Percentiles rank a stretch among this genome's conserved stretches.
phyloP scores from a whole-genome alignment of 2,888 invertebrate genomes.

The Brassicogethes aeneus region DNA sequence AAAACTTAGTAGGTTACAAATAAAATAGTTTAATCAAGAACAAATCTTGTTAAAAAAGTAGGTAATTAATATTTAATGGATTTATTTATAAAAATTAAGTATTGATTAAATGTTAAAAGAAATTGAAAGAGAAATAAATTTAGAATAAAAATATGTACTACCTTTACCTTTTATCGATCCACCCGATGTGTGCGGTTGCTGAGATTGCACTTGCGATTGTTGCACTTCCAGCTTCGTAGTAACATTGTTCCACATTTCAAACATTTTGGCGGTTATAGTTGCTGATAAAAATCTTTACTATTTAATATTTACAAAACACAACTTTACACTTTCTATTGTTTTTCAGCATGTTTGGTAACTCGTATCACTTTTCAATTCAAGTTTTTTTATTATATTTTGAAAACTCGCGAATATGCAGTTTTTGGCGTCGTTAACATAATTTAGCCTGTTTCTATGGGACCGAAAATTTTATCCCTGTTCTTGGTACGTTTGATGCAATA shows the following conservation, averaged over 20 bases:
- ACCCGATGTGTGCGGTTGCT: constrained; percentile 71
- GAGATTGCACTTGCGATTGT: constrained; percentile 51
- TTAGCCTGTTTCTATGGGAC: constrained; percentile 27
- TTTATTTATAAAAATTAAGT: too few relatives aligned
- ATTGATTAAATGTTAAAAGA: too few relatives aligned
- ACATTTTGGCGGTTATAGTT: constrained; percentile 52
- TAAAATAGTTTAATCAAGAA: too few relatives aligned
- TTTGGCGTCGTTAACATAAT: not conserved
- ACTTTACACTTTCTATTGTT: constrained; percentile 5
- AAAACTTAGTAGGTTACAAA: too few relatives aligned
- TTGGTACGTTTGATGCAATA: constrained; percentile 41
- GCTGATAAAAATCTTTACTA: constrained; percentile 8
- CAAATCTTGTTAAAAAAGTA: too few relatives aligned
- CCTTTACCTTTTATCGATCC: constrained; percentile 74
- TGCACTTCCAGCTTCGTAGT: constrained; percentile 65
- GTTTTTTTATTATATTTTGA: too few relatives aligned
- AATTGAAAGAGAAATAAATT: too few relatives aligned
- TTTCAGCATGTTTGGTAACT: constrained; percentile 13
- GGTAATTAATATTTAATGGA: too few relatives aligned
- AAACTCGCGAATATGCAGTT: too few relatives aligned
- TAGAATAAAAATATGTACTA: too few relatives aligned
- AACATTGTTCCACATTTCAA: constrained; percentile 77
- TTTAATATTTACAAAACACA: constrained; percentile 7
- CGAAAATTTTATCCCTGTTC: constrained; percentile 31
- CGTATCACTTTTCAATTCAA: constrained; percentile 7